A percentile compares a stretch with the other conserved stretches of the same genome.
Evolutionary conservation across 2,113 vertebrate species (phyloP).

Genomic region (Lampris megalopsis): DNA sequence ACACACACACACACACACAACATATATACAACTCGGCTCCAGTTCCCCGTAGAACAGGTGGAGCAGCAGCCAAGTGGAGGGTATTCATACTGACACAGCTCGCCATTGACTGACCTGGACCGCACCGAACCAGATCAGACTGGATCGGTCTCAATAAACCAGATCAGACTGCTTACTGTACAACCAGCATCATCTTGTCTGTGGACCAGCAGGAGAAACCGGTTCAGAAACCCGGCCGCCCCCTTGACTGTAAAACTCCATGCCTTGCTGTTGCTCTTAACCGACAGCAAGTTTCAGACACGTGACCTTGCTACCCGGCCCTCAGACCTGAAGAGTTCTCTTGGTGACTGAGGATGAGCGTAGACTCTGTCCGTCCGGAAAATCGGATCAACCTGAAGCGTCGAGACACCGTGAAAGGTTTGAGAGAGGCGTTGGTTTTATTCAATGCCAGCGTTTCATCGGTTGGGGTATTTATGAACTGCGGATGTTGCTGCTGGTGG

Average conservation of each 20-base stretch:
- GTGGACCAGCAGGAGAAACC: background rate
- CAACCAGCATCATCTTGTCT: no score
- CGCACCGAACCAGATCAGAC: background rate
- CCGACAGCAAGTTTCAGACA: background rate
- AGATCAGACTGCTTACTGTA: background rate
- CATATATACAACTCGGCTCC: background rate
- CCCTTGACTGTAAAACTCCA: no score
- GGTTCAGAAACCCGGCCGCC: no score
- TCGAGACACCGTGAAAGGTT: no score
- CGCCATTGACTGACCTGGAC: background rate
- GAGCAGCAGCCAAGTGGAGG: conserved; percentile 11
- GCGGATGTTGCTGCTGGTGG: no score
- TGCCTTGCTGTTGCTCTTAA: background rate
- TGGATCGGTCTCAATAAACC: background rate
- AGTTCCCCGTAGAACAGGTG: background rate
- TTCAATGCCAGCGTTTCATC: conserved; percentile 28
- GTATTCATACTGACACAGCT: background rate
- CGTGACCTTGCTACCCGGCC: background rate
- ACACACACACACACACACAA: background rate
- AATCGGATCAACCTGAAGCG: no score
- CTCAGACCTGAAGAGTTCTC: background rate
- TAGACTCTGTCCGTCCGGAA: no score
- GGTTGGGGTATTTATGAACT: background rate
- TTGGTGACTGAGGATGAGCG: no score
- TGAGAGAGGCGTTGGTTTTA: conserved; percentile 46